Conservation (phyloP, 2,888 invertebrate species). For the Ypsolopha scabrella region DNA sequence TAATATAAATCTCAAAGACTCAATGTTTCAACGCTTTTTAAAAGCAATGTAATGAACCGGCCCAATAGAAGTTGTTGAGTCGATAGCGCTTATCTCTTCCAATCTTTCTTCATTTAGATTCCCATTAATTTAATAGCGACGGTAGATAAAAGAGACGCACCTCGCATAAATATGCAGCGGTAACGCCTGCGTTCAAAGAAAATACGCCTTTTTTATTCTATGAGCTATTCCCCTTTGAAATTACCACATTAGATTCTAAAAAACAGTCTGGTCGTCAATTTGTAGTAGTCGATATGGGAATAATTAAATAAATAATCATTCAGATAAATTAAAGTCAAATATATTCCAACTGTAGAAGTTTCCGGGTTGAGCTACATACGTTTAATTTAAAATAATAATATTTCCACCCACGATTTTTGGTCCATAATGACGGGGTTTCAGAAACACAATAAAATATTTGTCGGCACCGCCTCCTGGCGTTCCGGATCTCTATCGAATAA, state of each 20-base stretch:
- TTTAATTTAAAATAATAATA: slow-evolving; percentile 9
- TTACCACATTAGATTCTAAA: slow-evolving; percentile 42
- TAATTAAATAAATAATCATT: not conserved
- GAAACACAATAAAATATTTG: slow-evolving; percentile 47
- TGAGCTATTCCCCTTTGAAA: slow-evolving; percentile 43
- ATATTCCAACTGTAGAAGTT: not conserved
- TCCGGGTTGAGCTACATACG: not conserved
- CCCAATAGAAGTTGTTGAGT: slow-evolving; percentile 47
- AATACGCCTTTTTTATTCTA: slow-evolving; percentile 37
- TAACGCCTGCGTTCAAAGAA: slow-evolving; percentile 27
- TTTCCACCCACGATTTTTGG: slow-evolving; percentile 13
- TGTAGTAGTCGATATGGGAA: not conserved
- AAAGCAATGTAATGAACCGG: slow-evolving; percentile 50
- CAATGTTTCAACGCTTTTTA: slow-evolving; percentile 32
- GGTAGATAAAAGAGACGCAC: slow-evolving; percentile 47
- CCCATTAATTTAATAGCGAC: slow-evolving; percentile 59
- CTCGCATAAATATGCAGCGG: slow-evolving; percentile 46
- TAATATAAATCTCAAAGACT: slow-evolving; percentile 32
- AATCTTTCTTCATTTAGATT: slow-evolving; percentile 63
- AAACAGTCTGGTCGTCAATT: slow-evolving; percentile 15
- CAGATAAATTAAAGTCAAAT: not conserved
- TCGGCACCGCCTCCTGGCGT: slow-evolving; percentile 51
- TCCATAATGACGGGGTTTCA: slow-evolving; percentile 32
- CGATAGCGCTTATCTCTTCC: slow-evolving; percentile 59
- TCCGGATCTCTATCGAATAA: slow-evolving; percentile 56